phyloP scores from a whole-genome alignment of 30 jellyfish, hydroid and myxozoan genomes.

The Turritopsis rubra region DNA sequence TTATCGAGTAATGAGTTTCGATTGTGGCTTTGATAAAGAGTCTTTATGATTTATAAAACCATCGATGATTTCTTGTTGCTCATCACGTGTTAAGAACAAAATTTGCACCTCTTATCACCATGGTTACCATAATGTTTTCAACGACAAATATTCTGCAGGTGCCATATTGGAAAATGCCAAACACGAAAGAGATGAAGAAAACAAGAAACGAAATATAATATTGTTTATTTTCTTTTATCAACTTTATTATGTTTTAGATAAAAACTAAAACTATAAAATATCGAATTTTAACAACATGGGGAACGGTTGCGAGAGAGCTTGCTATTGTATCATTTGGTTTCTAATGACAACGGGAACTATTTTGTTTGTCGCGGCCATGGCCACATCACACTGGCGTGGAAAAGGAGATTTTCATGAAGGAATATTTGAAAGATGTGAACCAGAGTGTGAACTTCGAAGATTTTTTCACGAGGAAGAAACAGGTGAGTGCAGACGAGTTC shows the following conservation, averaged over 20 bases:
- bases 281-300: neutral
- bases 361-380: neutral
- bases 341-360: slow-evolving; percentile 2
- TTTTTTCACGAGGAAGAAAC: neutral
- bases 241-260: too few species aligned
- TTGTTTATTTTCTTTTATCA: too few species aligned
- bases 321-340: neutral
- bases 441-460: slow-evolving; percentile 5
- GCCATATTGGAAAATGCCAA: neutral
- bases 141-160: neutral
- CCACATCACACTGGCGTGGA: slow-evolving; percentile 18
- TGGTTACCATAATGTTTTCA: neutral
- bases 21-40: too few species aligned
- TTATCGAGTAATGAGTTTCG: too few species aligned
- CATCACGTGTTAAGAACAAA: too few species aligned
- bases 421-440: neutral
- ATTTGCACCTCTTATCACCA: neutral
- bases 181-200: neutral
- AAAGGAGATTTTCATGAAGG: slow-evolving; percentile 10
- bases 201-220: neutral
- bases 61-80: too few species aligned
- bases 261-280: neutral
- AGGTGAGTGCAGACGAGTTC: neutral
- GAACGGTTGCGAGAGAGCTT: neutral
- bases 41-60: too few species aligned